Base-by-base conservation (phyloP, 2,888 invertebrate genomes). In the Laothoe populi region DNA sequence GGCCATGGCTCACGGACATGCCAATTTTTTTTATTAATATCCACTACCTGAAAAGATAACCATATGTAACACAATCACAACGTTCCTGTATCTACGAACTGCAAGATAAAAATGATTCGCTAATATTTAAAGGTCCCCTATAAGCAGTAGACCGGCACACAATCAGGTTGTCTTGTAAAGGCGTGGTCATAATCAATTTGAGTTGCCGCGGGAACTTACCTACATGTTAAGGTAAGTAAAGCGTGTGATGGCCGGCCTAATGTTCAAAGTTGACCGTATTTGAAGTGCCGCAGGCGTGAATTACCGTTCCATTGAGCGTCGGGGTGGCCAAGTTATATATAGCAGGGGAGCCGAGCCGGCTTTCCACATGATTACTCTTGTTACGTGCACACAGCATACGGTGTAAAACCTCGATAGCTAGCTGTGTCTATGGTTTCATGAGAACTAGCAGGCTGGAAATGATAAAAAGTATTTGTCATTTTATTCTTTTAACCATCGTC, bases 311-410 rank as follows among this genome's bases (percentile, higher is more conserved):
- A 63, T 61, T 64, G 63, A 62, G 64, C 59, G 63, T 61, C 59
- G 64, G 65, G 62, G 66, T 57, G 69, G 66, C 66, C 53, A 53
- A 64, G 70, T 66, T 79, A 79, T 71, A 78, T 75, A 72, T 78
- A 79, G 76, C 65, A 67, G 64, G 71, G 60, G 35, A 69, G 63
- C 68, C 72, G 74, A 75, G 63, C 74, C 78, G 71, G 77, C 76
- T 83, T 82, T 81, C 79, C 82, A 69, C 62, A 58, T 75, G 81
- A 83, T 81, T 83, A 81, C 70, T 60, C 70, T 62, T 58, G 71
- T 74, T 77, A 78, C 80, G 73, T 77, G 70, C 71, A 75, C 69
- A 72, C 68, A 49, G 26, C 53, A 53, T 63, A 59, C 61, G 59
- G 35, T 44, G 63, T 63, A 65, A 67, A 59, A 48, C 38, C 23